Percentiles rank a stretch among this genome's conserved stretches.
Conservation (phyloP, 2,888 invertebrate genomes). For the Epinotia nisella region DNA sequence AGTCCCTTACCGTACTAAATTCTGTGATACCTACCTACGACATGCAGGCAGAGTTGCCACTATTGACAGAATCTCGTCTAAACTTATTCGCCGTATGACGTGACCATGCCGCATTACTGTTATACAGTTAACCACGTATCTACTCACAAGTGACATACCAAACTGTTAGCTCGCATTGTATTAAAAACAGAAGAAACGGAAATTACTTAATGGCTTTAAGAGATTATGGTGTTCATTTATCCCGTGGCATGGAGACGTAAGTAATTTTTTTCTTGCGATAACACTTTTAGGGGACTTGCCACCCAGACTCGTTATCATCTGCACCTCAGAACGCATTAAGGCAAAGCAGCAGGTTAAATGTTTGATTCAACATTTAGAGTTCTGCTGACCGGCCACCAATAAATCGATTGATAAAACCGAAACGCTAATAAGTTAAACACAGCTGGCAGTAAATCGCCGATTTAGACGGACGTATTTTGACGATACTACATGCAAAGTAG, state of each 20-base stretch:
- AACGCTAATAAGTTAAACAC: constrained; percentile 72
- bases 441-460: constrained; percentile 59
- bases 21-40: too few relatives aligned
- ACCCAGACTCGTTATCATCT: constrained; percentile 77
- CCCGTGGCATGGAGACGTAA: constrained; percentile 53
- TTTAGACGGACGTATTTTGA: constrained; percentile 33
- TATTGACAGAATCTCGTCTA: too few relatives aligned
- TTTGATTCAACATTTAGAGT: constrained; percentile 74
- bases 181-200: constrained; percentile 56
- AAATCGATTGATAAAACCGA: constrained; percentile 77
- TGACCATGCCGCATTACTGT: neutral
- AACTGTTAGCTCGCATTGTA: constrained; percentile 53
- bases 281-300: constrained; percentile 68
- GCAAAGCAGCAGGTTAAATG: constrained; percentile 67
- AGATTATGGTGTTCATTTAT: constrained; percentile 61
- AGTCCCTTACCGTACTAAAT: neutral
- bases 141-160: constrained; percentile 29
- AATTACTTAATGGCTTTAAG: constrained; percentile 65
- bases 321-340: constrained; percentile 72
- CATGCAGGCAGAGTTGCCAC: too few relatives aligned
- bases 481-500: constrained; percentile 27
- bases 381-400: constrained; percentile 69
- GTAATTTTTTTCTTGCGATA: constrained; percentile 64
- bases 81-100: too few relatives aligned
- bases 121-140: neutral